phyloP scores from a whole-genome alignment of 1,140 invertebrate genomes.

The Vollenhovia emeryi region DNA sequence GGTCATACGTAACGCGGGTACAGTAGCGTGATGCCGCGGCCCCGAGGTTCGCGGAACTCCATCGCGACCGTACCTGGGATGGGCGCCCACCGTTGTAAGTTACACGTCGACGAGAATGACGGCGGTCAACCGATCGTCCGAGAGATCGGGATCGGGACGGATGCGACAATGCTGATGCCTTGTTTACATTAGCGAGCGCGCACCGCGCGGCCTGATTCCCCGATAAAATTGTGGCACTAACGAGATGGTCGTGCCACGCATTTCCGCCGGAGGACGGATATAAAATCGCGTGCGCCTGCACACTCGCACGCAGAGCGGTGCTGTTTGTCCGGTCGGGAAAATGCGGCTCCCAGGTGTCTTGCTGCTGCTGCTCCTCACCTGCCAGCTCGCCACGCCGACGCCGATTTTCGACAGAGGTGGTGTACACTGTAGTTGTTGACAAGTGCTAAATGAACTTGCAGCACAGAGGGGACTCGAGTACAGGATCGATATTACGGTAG shows the following conservation, averaged over 20 bases:
- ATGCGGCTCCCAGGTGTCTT: slow-evolving; percentile 45
- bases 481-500: background rate
- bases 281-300: slow-evolving; percentile 53
- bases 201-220: slow-evolving; percentile 63
- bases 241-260: slow-evolving; percentile 46
- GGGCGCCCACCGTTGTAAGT: no score
- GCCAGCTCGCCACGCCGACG: slow-evolving; percentile 10
- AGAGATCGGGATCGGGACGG: slow-evolving; percentile 32
- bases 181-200: slow-evolving; percentile 18
- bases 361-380: slow-evolving; percentile 47
- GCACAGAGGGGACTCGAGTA: background rate
- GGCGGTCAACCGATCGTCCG: background rate
- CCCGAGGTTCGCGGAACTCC: slow-evolving; percentile 3
- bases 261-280: slow-evolving; percentile 66
- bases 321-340: slow-evolving; percentile 43
- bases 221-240: slow-evolving; percentile 71
- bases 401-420: slow-evolving; percentile 43
- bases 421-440: background rate
- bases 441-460: background rate
- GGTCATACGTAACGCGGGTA: slow-evolving; percentile 35
- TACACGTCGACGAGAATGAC: background rate
- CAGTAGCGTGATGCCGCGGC: slow-evolving; percentile 26
- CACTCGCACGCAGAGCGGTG: slow-evolving; percentile 31
- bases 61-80: background rate
- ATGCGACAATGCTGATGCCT: slow-evolving; percentile 33